Conservation (phyloP, 1,140 invertebrate species). For the Dinothrombium tinctorium region DNA sequence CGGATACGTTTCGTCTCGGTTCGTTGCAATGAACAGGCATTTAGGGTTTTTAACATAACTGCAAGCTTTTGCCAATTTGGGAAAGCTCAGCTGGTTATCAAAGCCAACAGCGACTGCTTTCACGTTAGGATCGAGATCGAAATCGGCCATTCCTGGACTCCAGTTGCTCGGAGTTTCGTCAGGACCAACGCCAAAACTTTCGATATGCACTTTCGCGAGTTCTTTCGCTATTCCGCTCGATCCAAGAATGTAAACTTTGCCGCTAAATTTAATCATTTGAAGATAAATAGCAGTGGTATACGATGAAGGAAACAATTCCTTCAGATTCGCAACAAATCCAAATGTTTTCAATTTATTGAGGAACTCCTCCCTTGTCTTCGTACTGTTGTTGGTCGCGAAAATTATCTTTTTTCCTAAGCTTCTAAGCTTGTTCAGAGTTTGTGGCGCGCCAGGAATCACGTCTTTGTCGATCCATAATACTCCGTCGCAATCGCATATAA, state of each 20-base stretch:
- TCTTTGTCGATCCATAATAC: conserved; percentile 3
- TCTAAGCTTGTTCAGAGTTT: conserved; percentile 3
- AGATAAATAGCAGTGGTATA: conserved; percentile 30
- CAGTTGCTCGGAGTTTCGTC: conserved; percentile 16
- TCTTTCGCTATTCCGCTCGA: conserved; percentile 20
- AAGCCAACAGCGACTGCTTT: conserved; percentile 81
- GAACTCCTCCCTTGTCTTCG: conserved; percentile 54
- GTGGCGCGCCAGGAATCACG: not conserved
- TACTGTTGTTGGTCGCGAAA: conserved; percentile 71
- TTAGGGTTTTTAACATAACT: conserved; percentile 39
- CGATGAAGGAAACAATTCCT: conserved; percentile 24
- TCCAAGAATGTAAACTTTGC: conserved; percentile 6
- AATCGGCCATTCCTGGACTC: too few relatives aligned
- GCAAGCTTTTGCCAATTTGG: conserved; percentile 58
- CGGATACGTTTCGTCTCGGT: conserved; percentile 65
- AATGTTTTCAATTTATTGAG: conserved; percentile 44
- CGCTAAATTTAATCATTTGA: not conserved
- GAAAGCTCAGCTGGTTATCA: conserved; percentile 68
- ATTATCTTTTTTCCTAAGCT: conserved; percentile 8
- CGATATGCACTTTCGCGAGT: conserved; percentile 18
- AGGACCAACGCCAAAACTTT: conserved; percentile 19
- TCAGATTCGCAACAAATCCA: not conserved
- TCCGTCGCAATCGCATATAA: conserved; percentile 65
- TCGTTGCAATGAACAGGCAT: conserved; percentile 68
- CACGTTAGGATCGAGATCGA: conserved; percentile 31